Conservation (phyloP, 2,888 invertebrate species). For the Cordilura impudica region DNA sequence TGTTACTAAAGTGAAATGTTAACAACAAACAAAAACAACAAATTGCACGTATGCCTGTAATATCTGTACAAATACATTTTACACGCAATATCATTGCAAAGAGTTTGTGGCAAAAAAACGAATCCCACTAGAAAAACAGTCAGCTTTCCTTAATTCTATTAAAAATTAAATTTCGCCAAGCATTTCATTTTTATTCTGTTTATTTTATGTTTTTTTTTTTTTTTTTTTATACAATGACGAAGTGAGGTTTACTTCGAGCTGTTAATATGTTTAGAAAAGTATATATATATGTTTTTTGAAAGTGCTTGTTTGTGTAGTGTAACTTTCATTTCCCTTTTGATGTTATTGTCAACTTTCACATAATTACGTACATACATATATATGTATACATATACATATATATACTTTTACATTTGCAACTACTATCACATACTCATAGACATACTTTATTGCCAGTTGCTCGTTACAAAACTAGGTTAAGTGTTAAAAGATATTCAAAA, state of each 20-base stretch:
- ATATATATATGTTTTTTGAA: background rate
- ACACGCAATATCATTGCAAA: background rate
- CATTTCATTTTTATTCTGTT: background rate
- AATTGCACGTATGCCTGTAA: background rate
- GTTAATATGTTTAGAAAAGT: background rate
- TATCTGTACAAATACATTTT: background rate
- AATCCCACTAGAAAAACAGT: background rate
- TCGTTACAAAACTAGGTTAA: slow-evolving; percentile 57
- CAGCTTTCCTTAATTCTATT: background rate
- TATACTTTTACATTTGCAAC: background rate
- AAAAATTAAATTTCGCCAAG: background rate
- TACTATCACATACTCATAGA: background rate
- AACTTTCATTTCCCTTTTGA: slow-evolving; percentile 27
- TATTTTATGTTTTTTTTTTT: background rate
- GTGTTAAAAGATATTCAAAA: slow-evolving; percentile 34
- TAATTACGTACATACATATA: background rate
- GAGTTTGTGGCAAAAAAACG: background rate
- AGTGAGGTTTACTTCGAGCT: background rate
- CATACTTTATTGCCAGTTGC: slow-evolving; percentile 23
- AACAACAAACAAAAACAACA: background rate
- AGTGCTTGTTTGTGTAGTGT: slow-evolving; percentile 10
- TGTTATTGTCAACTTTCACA: slow-evolving; percentile 21
- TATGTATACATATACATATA: background rate
- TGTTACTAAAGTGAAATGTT: background rate
- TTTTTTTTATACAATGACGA: background rate